Evolutionary conservation across 1,140 invertebrate species (phyloP).

Genomic region (Cyclina sinensis): DNA sequence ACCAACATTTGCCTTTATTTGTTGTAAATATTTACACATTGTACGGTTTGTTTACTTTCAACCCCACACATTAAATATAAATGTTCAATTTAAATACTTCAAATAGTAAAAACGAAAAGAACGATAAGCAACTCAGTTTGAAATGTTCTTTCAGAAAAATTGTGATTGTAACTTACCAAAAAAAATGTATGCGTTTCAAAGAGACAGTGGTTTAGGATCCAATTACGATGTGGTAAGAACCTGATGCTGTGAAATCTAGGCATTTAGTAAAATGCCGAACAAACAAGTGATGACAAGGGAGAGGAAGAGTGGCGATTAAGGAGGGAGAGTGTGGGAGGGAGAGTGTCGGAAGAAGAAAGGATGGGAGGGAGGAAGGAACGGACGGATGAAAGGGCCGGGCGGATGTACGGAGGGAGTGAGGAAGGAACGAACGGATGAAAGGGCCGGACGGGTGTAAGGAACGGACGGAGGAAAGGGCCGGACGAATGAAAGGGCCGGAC

Average conservation of each 20-base stretch:
- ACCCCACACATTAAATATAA: background rate
- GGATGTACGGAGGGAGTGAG: constrained; percentile 37
- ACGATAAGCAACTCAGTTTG: too few relatives aligned
- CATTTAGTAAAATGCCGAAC: background rate
- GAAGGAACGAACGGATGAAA: background rate
- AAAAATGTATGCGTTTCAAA: too few relatives aligned
- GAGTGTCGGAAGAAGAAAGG: background rate
- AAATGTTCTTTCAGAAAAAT: too few relatives aligned
- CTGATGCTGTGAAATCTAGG: too few relatives aligned
- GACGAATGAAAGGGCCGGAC: constrained; percentile 31
- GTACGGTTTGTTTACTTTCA: background rate
- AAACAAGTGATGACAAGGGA: background rate
- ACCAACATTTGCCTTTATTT: background rate
- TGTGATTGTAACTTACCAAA: too few relatives aligned
- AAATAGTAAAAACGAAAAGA: too few relatives aligned
- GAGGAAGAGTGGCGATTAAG: background rate
- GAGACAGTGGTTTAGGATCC: too few relatives aligned
- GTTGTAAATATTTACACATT: background rate
- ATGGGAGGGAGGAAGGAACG: background rate
- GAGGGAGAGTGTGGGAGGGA: background rate
- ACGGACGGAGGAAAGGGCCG: constrained; percentile 30
- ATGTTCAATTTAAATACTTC: background rate
- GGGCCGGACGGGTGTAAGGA: background rate
- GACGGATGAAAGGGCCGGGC: too few relatives aligned
- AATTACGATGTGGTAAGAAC: too few relatives aligned